Base-by-base conservation (phyloP, 30 jellyfish, hydroid and myxozoan species). In the Hydractinia echinata region DNA sequence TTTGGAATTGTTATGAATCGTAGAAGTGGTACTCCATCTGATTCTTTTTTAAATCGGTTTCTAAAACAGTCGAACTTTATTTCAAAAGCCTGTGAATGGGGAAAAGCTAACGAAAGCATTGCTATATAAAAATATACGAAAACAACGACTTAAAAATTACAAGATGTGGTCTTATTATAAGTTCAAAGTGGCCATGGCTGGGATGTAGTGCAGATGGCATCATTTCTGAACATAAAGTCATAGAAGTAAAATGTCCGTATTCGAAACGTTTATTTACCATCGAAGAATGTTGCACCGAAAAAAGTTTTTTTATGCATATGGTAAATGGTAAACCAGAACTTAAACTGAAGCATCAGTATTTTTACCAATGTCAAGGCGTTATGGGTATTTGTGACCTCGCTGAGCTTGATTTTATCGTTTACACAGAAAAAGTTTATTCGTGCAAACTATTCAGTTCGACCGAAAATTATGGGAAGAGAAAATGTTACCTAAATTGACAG, bases 351-450 rank as follows among this genome's bases (percentile, higher is more conserved):
- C 93, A 84, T 51, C 44, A 30, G 48, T 84, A 76, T 48, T 67
- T 53, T 76, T 76, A 61, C 48, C 83, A 76, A 64, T 84, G 83
- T 74, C 93, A 84, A 58, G 87, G 93, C 8, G 70, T 54, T 8
- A 76, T 84, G 87, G 67, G 77, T 70, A 84, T 84, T 61, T 30
- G 76, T 72, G 87, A 79, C 53, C 67, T 84, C 44, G 51, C 68
- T 10, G 67, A 81, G 87, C 20, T 84, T 6, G 87, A 84, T 64
- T 76, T 84, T 55, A 55, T 84, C 68, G 87, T 76, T 44, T 76
- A 60, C 51, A 76, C 87, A n/a, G 85, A 78, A 52, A 73, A 49
- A 81, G 62, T 30, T 14, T 74, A 60, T 60, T 60, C 2, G 19
- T 30, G 16, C 69, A 58, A 58, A 58, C 69, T 58, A 58, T 58